Percentiles rank a stretch among this genome's conserved stretches.
These are phyloP conservation scores for Drosophila picticornis DNA, from an alignment of 2,888 invertebrate species.

Conservation along the genomic window DNA sequence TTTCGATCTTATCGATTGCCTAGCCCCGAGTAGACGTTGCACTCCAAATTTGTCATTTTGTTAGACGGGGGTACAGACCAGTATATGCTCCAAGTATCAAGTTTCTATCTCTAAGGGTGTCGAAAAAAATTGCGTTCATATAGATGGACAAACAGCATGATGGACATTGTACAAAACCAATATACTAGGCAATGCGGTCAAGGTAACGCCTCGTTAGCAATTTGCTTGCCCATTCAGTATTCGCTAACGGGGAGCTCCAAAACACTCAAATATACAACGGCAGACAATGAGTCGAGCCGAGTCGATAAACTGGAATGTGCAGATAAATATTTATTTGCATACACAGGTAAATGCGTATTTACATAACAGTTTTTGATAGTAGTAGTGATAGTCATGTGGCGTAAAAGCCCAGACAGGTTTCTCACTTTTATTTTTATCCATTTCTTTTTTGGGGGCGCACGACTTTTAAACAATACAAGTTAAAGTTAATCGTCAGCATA, in stretches of 20 bases:
- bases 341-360: slow-evolving; percentile 4
- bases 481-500: slow-evolving; percentile 21
- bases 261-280: slow-evolving; percentile 15
- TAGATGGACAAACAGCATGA: background rate
- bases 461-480: slow-evolving; percentile 55
- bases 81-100: background rate
- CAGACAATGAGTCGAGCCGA: background rate
- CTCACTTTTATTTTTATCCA: slow-evolving; percentile 54
- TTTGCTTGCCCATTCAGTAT: slow-evolving; percentile 29
- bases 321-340: slow-evolving; percentile 5
- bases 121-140: background rate
- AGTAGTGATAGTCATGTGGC: slow-evolving; percentile 2
- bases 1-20: background rate
- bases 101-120: background rate
- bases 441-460: slow-evolving; percentile 62
- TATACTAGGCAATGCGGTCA: slow-evolving; percentile 39
- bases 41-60: background rate
- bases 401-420: slow-evolving; percentile 55
- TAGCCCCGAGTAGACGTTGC: background rate
- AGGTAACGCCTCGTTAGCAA: slow-evolving; percentile 25
- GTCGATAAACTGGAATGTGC: slow-evolving; percentile 12
- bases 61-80: background rate
- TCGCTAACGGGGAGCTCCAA: slow-evolving; percentile 6
- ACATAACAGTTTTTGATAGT: slow-evolving; percentile 29
- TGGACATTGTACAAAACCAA: background rate